Percentiles rank a stretch among this genome's conserved stretches.
phyloP scores from a whole-genome alignment of 1,140 invertebrate species.

The Centruroides sculpturatus region DNA sequence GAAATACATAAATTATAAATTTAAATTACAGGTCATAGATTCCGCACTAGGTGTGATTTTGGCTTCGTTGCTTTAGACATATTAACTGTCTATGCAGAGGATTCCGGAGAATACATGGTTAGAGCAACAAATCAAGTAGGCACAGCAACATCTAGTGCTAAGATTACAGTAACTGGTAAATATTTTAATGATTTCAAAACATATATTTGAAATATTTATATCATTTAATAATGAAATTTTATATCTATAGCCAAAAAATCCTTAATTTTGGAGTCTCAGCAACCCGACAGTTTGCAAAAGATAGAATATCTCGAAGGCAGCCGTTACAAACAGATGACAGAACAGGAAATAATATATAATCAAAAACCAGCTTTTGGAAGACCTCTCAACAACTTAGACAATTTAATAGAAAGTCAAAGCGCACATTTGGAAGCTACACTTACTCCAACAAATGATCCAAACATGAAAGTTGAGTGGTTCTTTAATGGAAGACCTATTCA shows the following conservation, averaged over 20 bases:
- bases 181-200: conserved; percentile 23
- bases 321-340: conserved; percentile 49
- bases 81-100: conserved; percentile 46
- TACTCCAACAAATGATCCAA: conserved; percentile 85
- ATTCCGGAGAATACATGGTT: conserved; percentile 35
- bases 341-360: conserved; percentile 54
- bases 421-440: conserved; percentile 87
- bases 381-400: conserved; percentile 66
- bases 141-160: conserved; percentile 60
- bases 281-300: conserved; percentile 81
- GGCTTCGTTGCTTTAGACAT: conserved; percentile 89
- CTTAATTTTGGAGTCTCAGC: conserved; percentile 85
- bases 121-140: conserved; percentile 37
- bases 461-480: conserved; percentile 91
- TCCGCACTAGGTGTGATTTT: conserved; percentile 84
- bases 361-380: conserved; percentile 79
- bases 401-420: conserved; percentile 68
- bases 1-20: no score
- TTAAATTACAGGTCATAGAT: conserved; percentile 35
- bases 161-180: conserved; percentile 66
- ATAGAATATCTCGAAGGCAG: conserved; percentile 83
- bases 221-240: neutral
- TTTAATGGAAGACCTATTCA: conserved; percentile 78
- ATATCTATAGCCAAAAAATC: conserved; percentile 51
- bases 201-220: neutral